Base-by-base conservation (phyloP, 2,888 invertebrate genomes). In the Limulus polyphemus region DNA sequence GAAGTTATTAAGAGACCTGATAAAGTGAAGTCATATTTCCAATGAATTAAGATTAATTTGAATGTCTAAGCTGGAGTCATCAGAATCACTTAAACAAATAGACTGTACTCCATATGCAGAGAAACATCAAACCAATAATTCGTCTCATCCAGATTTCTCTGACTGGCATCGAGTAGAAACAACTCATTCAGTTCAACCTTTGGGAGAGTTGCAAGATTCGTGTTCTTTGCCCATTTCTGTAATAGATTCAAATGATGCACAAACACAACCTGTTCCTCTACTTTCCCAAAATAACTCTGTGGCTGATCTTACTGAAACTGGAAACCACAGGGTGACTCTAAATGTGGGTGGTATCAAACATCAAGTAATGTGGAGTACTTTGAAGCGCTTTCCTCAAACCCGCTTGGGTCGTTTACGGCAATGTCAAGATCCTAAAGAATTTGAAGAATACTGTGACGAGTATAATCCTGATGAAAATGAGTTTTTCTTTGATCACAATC, bases 401-500 rank as follows among this genome's bases (percentile, higher is more conserved):
- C 69, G 78, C 47, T 71, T 78, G 11, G 77, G 78, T 9, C 74
- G 74, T 64, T 72, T 77, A 56, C 69, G 72, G 54, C 70, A 70
- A 11, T 75, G 75, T 68, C 72, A 71, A 57, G 73, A 74, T 47
- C 75, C 76, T 64, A 76, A 76, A 56, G 69, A 72, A 50, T 68
- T 72, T 78, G 85, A 87, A 74, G 92, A 95, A 79, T 82, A 97
- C 70, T 97, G 97, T 81, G 97, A 98, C 79, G 97, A 98, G 79
- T 98, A 97, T 79, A 92, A 91, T 62, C 82, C 95, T 71, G 87
- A 90, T 75, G 92, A 94, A 81, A 97, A 95, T 83, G 97, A 97
- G 81, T 97, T 92, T 79, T 98, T 95, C 81, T 98, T 98, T 80
- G 97, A 98, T 80, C 85, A 97, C 71, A 97, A 98, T 79, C 97